Evolutionary conservation across 2,797 vertebrate genomes (phyloP), one percentile per base, ranked within the genome.

Genomic region (Oryzias dopingdopingensis): DNA sequence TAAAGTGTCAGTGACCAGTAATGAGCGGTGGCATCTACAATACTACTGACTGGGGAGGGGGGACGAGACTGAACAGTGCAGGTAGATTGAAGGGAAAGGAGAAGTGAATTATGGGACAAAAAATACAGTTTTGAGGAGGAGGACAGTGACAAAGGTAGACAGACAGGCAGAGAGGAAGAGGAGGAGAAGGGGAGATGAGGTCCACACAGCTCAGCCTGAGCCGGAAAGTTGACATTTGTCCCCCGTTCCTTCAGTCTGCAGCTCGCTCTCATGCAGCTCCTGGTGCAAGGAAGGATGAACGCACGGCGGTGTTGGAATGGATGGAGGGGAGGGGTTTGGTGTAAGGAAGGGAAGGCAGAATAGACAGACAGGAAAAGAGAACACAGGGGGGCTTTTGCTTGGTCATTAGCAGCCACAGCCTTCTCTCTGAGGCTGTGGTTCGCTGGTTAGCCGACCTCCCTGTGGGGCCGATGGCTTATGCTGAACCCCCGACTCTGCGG

Each of bases 341-440:
- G 6, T 84, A 86, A 64, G 37, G 62, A 66, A 60, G 60, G 62
- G 67, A 2, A 1, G 57, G 72, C 16, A 43, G 67, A 66, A 70
- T 49, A 72, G 56, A 67, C 20, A 60, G 62, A 64, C 49, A 23
- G 32, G 49, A 37, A 58, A 22, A 16, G 52, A 52, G 59, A 68
- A 49, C 44, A 53, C 42, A n/a, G 56, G 56, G 63, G 57, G 68
- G 50, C n/a, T 46, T 70, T 76, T 79, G 81, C 82, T 88, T 76
- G 83, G 92, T 94, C 94, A 97, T 95, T 99, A 99, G 95, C 97
- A 99, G 89, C 96, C 94, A 3, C 97, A 99, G 88, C 96, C 96
- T 94, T 98, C 97, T 87, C 94, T 97, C 91, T 96, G 96, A 74
- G 97, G 96, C 87, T 98, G 96, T 86, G 96, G 94, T 92, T 99